These are phyloP conservation scores for Apoderus coryli DNA, from an alignment of 2,888 invertebrate species.

Conservation along the genomic window DNA sequence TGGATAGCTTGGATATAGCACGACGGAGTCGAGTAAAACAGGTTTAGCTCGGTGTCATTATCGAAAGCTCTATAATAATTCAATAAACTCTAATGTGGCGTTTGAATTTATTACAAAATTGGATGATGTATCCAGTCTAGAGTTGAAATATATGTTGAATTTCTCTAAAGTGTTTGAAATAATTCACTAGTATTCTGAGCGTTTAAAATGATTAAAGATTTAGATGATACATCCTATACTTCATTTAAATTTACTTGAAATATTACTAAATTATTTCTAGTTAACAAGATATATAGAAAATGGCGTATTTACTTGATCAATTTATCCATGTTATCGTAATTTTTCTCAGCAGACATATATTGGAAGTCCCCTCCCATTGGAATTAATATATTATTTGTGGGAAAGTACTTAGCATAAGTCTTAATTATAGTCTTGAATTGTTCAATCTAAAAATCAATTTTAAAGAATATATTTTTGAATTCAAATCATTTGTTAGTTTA, in stretches of 20 bases:
- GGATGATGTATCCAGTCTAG: background rate
- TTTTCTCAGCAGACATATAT: conserved; percentile 58
- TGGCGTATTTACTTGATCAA: conserved; percentile 33
- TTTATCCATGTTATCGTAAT: conserved; percentile 78
- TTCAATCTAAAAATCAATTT: conserved; percentile 34
- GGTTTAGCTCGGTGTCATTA: conserved; percentile 36
- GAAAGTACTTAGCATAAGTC: conserved; percentile 38
- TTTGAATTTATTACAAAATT: too few species aligned
- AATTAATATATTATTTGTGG: conserved; percentile 59
- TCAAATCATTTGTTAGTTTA: too few species aligned
- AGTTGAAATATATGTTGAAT: too few species aligned
- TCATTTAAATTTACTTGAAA: too few species aligned
- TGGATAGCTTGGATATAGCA: conserved; percentile 63
- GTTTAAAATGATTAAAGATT: too few species aligned
- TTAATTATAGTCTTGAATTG: conserved; percentile 39
- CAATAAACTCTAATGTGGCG: too few species aligned
- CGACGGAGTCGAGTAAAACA: conserved; percentile 70
- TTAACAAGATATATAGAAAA: conserved; percentile 4
- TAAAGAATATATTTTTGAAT: too few species aligned
- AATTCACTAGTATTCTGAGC: too few species aligned
- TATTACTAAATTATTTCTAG: conserved; percentile 4
- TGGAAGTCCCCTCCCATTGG: conserved; percentile 90
- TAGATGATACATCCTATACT: too few species aligned
- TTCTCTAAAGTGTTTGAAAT: too few species aligned
- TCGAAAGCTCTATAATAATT: conserved; percentile 24